Evolutionary conservation across 2,797 vertebrate genomes (phyloP).

Genomic region (Zenarchopterus dispar): DNA sequence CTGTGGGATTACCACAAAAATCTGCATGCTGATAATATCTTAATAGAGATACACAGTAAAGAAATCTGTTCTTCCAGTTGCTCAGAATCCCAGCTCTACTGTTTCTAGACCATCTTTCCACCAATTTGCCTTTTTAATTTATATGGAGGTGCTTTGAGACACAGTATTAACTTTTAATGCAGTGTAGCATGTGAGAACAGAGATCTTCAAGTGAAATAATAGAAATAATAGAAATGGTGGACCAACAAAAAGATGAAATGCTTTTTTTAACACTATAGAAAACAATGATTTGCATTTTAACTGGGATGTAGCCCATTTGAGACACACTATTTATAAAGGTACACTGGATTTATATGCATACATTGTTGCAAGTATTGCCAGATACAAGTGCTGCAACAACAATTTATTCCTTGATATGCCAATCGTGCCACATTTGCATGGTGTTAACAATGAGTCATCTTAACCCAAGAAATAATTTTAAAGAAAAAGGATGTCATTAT

Average conservation of each 20-base stretch:
- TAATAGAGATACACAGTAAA: slow-evolving; percentile 1
- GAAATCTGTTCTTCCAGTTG: slow-evolving; percentile 11
- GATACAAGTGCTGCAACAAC: slow-evolving; percentile 6
- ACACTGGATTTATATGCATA: background rate
- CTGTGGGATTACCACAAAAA: background rate
- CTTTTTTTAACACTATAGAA: background rate
- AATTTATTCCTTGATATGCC: background rate
- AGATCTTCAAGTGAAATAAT: slow-evolving; percentile 16
- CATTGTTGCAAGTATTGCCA: slow-evolving; percentile 5
- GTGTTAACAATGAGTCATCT: background rate
- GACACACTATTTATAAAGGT: slow-evolving; percentile 4
- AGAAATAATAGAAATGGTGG: background rate
- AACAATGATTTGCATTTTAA: background rate
- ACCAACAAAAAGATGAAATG: slow-evolving; percentile 4
- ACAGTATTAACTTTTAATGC: slow-evolving; percentile 18
- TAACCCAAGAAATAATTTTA: background rate
- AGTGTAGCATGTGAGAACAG: background rate
- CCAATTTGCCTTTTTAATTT: slow-evolving; percentile 30
- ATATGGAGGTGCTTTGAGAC: slow-evolving; percentile 24
- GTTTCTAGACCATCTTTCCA: slow-evolving; percentile 21
- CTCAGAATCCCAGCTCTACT: slow-evolving; percentile 12
- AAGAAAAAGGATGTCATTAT: background rate
- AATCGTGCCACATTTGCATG: slow-evolving; percentile 3
- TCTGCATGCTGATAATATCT: slow-evolving; percentile 13
- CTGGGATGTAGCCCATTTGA: background rate